Conservation (phyloP, 2,888 invertebrate genomes). For the Plebejus melissa region DNA sequence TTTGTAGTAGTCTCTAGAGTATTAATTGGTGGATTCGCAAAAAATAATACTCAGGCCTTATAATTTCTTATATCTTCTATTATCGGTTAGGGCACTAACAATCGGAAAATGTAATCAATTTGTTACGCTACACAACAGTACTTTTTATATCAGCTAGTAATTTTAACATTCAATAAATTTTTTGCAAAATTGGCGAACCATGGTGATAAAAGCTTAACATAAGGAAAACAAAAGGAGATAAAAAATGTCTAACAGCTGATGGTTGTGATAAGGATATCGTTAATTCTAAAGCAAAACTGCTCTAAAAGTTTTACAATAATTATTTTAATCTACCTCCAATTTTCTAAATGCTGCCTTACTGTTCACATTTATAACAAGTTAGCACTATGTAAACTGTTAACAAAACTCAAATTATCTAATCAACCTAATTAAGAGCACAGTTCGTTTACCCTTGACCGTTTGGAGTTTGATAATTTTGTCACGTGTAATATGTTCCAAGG, state of each 20-base stretch:
- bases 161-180: neutral
- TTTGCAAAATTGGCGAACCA: neutral
- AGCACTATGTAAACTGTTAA: neutral
- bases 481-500: neutral
- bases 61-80: neutral
- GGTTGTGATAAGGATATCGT: too few relatives aligned
- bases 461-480: neutral
- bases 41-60: neutral
- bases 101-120: neutral
- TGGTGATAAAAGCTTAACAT: too few relatives aligned
- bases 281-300: too few relatives aligned
- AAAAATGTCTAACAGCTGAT: too few relatives aligned
- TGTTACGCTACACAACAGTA: neutral
- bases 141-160: neutral
- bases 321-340: too few relatives aligned
- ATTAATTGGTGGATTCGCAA: neutral
- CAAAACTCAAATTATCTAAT: neutral
- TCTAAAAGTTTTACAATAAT: too few relatives aligned
- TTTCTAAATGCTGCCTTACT: neutral
- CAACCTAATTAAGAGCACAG: conserved; percentile 2
- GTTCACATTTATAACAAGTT: neutral
- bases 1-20: too few relatives aligned
- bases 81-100: neutral
- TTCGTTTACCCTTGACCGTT: neutral
- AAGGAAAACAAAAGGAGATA: too few relatives aligned